These are phyloP conservation scores for Galaxea fascicularis DNA, from an alignment of 92 coral and sea anemone species.

Conservation along the genomic window DNA sequence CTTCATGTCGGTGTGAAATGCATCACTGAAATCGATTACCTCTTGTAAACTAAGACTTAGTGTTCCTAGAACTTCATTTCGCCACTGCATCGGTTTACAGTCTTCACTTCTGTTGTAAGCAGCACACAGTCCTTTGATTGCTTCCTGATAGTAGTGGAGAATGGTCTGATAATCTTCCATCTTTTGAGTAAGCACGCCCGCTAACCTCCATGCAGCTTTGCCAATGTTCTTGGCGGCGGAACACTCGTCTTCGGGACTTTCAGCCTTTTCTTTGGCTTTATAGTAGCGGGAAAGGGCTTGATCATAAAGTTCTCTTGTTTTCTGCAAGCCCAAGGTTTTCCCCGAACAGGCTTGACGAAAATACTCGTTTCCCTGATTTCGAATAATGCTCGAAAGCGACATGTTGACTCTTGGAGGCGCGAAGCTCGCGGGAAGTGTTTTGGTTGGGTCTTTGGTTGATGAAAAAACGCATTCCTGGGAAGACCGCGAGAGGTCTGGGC, in stretches of 20 bases:
- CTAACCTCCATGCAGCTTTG: slow-evolving; percentile 85
- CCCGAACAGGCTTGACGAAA: slow-evolving; percentile 13
- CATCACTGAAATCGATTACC: slow-evolving; percentile 51
- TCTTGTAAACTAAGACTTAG: slow-evolving; percentile 76
- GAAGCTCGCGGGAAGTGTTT: too few relatives aligned
- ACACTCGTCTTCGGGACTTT: slow-evolving; percentile 58
- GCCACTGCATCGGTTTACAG: slow-evolving; percentile 74
- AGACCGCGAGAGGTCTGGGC: slow-evolving; percentile 27
- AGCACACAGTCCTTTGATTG: slow-evolving; percentile 62
- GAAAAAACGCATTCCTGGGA: not conserved
- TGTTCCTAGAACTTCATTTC: slow-evolving; percentile 54
- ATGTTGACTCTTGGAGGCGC: not conserved
- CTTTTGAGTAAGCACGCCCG: slow-evolving; percentile 43
- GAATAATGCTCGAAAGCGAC: slow-evolving; percentile 13
- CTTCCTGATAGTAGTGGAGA: slow-evolving; percentile 72
- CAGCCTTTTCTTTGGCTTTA: slow-evolving; percentile 26
- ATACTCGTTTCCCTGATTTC: slow-evolving; percentile 32
- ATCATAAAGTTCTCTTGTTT: slow-evolving; percentile 11
- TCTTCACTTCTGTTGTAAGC: slow-evolving; percentile 66
- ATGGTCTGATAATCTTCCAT: slow-evolving; percentile 53
- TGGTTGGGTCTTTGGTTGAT: not conserved
- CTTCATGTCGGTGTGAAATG: slow-evolving; percentile 36
- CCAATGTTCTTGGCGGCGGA: slow-evolving; percentile 89
- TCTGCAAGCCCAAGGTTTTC: not conserved
- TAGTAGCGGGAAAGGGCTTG: slow-evolving; percentile 39